Percentiles rank a stretch among this genome's conserved stretches.
Conservation (phyloP, 2,888 invertebrate genomes). For the Cheilosia vernalis region DNA sequence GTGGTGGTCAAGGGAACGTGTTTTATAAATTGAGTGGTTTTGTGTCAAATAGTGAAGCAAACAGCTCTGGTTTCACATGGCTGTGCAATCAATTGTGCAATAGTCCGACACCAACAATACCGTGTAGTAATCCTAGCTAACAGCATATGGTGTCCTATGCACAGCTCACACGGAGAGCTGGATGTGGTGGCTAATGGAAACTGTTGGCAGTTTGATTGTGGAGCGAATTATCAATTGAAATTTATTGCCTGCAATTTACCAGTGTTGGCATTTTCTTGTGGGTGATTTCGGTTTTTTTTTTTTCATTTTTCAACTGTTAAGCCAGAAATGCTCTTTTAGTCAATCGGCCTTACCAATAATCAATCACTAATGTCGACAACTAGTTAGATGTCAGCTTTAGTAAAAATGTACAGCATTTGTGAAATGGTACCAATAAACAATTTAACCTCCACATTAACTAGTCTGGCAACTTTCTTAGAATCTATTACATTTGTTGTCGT, state of each 20-base stretch:
- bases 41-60: slow-evolving; percentile 50
- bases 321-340: slow-evolving; percentile 9
- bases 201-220: slow-evolving; percentile 63
- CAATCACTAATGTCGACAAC: no score
- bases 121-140: slow-evolving; percentile 50
- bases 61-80: slow-evolving; percentile 35
- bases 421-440: no score
- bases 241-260: slow-evolving; percentile 64
- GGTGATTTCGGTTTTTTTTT: background rate
- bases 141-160: slow-evolving; percentile 50
- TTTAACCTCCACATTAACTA: no score
- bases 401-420: no score
- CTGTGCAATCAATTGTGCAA: slow-evolving; percentile 69
- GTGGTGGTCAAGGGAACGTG: slow-evolving; percentile 54
- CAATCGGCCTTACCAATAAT: no score
- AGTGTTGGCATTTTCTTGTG: slow-evolving; percentile 23
- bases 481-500: no score
- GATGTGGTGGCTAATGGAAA: slow-evolving; percentile 55
- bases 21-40: slow-evolving; percentile 65
- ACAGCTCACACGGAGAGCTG: slow-evolving; percentile 8
- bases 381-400: no score
- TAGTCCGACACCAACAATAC: slow-evolving; percentile 51
- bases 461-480: no score
- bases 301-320: background rate
- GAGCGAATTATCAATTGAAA: slow-evolving; percentile 59